Conservation (phyloP, 2,113 vertebrate genomes). For the Apteryx mantelli region DNA sequence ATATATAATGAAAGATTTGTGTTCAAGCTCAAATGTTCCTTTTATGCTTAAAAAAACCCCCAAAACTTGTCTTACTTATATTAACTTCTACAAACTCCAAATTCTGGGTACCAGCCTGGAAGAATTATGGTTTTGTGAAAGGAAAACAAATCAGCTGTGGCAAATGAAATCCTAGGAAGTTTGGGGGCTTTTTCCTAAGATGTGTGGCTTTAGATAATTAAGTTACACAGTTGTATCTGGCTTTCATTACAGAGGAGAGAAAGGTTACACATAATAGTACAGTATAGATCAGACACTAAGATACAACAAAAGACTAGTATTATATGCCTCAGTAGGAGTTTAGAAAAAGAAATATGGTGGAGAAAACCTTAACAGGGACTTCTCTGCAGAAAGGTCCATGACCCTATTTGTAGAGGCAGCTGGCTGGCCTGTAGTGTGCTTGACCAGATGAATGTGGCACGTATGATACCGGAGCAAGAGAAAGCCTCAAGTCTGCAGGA, state of each 20-base stretch:
- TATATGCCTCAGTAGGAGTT: not conserved
- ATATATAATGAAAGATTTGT: not conserved
- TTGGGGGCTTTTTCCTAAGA: not conserved
- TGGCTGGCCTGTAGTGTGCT: not conserved
- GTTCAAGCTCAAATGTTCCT: not conserved
- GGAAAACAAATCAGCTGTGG: not conserved
- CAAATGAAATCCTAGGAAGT: not conserved
- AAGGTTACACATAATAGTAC: not conserved
- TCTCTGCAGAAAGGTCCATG: not conserved
- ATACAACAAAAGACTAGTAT: not conserved
- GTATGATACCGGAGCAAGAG: not conserved
- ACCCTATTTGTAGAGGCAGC: not conserved
- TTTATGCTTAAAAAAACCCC: not conserved
- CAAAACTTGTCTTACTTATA: not conserved
- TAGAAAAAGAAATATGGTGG: not conserved
- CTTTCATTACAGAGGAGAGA: not conserved
- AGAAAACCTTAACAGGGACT: not conserved
- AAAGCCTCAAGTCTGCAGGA: not conserved
- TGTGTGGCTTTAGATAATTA: not conserved
- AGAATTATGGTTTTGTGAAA: not conserved
- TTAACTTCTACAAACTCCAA: not conserved
- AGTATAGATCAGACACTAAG: not conserved
- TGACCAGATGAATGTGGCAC: not conserved
- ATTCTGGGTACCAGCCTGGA: not conserved
- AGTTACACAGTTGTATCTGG: not conserved